These are phyloP conservation scores for Ips nitidus DNA, from an alignment of 1,140 invertebrate genomes.

Conservation along the genomic window DNA sequence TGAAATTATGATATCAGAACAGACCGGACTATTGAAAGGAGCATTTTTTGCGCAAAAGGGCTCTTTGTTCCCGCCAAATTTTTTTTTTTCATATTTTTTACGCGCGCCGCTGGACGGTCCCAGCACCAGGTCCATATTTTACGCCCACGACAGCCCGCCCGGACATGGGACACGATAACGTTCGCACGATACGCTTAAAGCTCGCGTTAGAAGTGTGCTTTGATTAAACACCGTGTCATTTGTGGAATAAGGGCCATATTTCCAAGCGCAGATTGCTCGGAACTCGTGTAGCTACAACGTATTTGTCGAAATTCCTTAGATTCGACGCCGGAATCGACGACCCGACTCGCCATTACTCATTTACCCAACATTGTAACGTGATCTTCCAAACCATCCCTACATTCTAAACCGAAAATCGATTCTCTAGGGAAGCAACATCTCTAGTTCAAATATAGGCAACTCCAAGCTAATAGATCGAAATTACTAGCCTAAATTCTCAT, in stretches of 20 bases:
- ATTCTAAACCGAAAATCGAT: too few relatives aligned
- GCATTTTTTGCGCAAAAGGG: too few relatives aligned
- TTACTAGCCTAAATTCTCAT: too few relatives aligned
- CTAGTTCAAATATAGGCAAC: too few relatives aligned
- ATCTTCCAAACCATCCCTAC: too few relatives aligned
- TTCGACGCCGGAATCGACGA: not conserved
- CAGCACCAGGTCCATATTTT: conserved; percentile 37
- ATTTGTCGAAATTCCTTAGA: conserved; percentile 19
- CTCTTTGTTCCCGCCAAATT: too few relatives aligned
- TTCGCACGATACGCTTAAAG: conserved; percentile 42
- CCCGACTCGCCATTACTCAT: too few relatives aligned
- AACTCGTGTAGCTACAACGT: conserved; percentile 1
- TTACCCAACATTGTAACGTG: too few relatives aligned
- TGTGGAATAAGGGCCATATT: conserved; percentile 35
- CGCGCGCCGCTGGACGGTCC: conserved; percentile 22
- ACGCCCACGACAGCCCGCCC: conserved; percentile 39
- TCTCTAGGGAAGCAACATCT: too few relatives aligned
- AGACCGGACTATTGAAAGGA: too few relatives aligned
- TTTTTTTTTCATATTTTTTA: not conserved
- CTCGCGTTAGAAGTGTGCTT: conserved; percentile 34
- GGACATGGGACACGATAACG: conserved; percentile 40
- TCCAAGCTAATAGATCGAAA: too few relatives aligned
- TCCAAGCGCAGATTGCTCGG: conserved; percentile 21
- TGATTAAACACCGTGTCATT: conserved; percentile 37
- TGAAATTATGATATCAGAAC: too few relatives aligned